phyloP scores from a whole-genome alignment of 1,140 invertebrate genomes.

The Metopolophium dirhodum region DNA sequence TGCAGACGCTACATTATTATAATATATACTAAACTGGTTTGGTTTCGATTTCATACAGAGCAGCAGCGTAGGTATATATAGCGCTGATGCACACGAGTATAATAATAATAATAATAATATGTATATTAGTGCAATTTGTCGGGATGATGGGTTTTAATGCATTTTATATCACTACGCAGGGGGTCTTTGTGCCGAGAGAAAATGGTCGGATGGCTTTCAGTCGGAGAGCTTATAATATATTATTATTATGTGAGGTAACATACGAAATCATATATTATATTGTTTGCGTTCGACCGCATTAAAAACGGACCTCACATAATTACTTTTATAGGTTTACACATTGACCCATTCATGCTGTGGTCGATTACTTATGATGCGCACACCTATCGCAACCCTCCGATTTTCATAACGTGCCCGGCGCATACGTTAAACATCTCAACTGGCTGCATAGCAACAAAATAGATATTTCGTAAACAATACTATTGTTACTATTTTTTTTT shows the following conservation, averaged over 20 bases:
- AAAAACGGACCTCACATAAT: slow-evolving; percentile 36
- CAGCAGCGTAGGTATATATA: background rate
- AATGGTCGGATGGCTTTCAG: slow-evolving; percentile 36
- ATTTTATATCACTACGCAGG: slow-evolving; percentile 48
- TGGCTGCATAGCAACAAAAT: background rate
- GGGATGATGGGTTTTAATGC: slow-evolving; percentile 51
- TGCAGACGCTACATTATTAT: too few relatives aligned
- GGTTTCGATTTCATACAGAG: slow-evolving; percentile 36
- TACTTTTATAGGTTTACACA: slow-evolving; percentile 36
- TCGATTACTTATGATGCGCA: slow-evolving; percentile 30
- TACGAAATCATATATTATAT: slow-evolving; percentile 48
- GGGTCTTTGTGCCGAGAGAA: slow-evolving; percentile 36
- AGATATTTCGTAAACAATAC: slow-evolving; percentile 26
- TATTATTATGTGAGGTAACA: slow-evolving; percentile 22
- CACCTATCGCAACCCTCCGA: slow-evolving; percentile 30
- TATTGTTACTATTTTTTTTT: background rate
- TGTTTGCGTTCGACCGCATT: slow-evolving; percentile 52
- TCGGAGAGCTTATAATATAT: slow-evolving; percentile 13
- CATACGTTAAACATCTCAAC: slow-evolving; percentile 7
- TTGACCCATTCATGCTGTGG: slow-evolving; percentile 1
- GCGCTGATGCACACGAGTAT: background rate
- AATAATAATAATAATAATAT: background rate
- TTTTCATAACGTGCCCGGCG: background rate
- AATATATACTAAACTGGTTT: slow-evolving; percentile 27
- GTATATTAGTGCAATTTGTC: slow-evolving; percentile 46